phyloP scores from a whole-genome alignment of 2,113 vertebrate genomes.

The Dermatemys mawii region DNA sequence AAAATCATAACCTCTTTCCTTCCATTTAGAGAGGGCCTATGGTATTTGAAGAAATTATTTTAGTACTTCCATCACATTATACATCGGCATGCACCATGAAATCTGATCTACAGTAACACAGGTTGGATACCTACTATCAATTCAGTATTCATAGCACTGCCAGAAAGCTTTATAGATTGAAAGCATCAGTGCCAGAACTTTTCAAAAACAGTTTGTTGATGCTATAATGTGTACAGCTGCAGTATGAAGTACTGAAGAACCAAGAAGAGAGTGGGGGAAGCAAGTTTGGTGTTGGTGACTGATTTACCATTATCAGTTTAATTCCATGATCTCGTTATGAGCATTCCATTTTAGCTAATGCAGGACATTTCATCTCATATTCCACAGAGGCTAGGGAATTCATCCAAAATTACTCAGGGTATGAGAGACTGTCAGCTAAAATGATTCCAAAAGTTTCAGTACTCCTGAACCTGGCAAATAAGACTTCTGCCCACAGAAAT shows the following conservation, averaged over 20 bases:
- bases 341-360: background rate
- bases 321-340: background rate
- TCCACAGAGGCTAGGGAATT: background rate
- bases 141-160: background rate
- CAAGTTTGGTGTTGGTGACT: background rate
- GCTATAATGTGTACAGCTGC: background rate
- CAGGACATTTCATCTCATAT: background rate
- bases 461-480: background rate
- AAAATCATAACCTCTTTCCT: background rate
- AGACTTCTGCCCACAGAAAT: background rate
- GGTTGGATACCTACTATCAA: background rate
- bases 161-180: slow-evolving; percentile 9
- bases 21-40: background rate
- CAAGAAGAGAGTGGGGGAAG: too few species aligned
- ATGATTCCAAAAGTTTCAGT: background rate
- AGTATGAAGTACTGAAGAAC: background rate
- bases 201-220: background rate
- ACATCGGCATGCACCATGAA: background rate
- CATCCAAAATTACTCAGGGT: background rate
- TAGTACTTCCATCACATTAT: background rate
- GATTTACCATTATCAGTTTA: background rate
- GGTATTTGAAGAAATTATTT: background rate
- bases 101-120: slow-evolving; percentile 12
- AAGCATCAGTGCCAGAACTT: background rate
- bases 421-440: background rate